Evolutionary conservation across 2,113 vertebrate species (phyloP).

Genomic region (Chelonoidis abingdonii): DNA sequence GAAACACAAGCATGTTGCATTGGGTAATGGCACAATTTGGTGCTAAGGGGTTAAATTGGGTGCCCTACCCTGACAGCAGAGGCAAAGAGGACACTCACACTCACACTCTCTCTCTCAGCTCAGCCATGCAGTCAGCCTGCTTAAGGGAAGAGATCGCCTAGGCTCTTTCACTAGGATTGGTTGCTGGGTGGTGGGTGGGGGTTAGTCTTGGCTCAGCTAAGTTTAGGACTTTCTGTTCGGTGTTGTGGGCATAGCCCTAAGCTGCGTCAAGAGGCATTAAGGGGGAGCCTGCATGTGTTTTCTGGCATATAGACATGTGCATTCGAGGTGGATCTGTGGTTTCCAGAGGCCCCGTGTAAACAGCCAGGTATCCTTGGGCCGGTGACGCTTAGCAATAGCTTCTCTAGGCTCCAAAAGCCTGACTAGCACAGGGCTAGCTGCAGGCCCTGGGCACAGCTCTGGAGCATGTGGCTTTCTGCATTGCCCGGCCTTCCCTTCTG

Average conservation of each 20-base stretch:
- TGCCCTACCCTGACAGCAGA: neutral
- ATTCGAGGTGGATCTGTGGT: fast-evolving
- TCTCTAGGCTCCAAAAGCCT: neutral
- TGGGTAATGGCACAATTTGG: neutral
- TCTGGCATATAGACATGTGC: neutral
- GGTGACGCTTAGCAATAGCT: neutral
- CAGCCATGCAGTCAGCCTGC: neutral
- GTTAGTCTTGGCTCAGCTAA: neutral
- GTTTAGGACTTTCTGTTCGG: neutral
- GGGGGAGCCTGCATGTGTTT: neutral
- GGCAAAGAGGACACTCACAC: neutral
- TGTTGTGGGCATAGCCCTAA: neutral
- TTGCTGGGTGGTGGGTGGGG: neutral
- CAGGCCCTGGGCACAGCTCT: neutral
- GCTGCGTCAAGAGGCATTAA: neutral
- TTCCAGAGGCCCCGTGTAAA: neutral
- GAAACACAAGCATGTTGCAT: neutral
- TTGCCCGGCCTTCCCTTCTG: neutral
- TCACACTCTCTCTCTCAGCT: neutral
- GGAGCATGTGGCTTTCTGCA: neutral
- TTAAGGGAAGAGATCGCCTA: neutral
- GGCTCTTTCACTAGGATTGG: neutral
- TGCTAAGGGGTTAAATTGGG: neutral
- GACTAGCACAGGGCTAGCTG: neutral
- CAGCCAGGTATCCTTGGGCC: neutral